Conservation (phyloP, 2,113 vertebrate genomes). For the Litocranius walleri region DNA sequence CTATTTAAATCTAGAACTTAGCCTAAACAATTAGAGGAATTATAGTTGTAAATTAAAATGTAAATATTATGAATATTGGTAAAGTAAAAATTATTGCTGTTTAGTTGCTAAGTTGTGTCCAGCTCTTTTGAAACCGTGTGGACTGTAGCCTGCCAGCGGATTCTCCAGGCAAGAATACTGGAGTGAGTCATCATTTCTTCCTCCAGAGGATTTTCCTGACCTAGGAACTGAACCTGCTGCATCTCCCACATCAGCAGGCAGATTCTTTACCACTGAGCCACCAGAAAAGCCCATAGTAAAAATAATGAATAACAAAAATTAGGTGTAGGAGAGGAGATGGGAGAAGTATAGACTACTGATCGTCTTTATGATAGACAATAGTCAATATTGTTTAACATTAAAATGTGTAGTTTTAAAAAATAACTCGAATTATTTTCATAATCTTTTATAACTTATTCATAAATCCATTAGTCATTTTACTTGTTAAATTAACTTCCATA, state of each 20-base stretch:
- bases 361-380: neutral
- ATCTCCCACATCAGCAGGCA: neutral
- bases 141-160: neutral
- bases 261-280: neutral
- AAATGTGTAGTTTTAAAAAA: neutral
- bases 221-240: neutral
- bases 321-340: neutral
- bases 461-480: neutral
- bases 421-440: neutral
- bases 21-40: neutral
- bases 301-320: constrained; percentile 31
- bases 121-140: neutral
- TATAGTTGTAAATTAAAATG: neutral
- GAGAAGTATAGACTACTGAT: neutral
- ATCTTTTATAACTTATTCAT: neutral
- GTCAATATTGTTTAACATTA: neutral
- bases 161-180: neutral
- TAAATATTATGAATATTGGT: neutral
- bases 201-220: neutral
- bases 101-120: neutral
- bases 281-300: neutral
- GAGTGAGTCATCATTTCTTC: neutral
- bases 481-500: constrained; percentile 21
- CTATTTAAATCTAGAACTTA: neutral
- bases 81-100: neutral